phyloP scores from a whole-genome alignment of 2,113 vertebrate species.

The Phoenicopterus ruber region DNA sequence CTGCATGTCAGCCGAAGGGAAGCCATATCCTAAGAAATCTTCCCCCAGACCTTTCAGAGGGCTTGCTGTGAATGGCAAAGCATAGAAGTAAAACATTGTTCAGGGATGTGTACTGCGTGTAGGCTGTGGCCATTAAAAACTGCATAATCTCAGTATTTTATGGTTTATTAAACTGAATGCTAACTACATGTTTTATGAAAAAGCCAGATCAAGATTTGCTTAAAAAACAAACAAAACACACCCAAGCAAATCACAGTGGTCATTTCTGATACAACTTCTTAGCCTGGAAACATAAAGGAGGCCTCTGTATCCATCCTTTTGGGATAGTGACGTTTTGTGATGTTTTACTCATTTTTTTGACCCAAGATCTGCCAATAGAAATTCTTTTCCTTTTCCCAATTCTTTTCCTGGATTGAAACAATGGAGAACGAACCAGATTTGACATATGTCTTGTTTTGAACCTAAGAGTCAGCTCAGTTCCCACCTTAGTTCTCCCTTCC shows the following conservation, averaged over 20 bases:
- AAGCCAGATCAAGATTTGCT: neutral
- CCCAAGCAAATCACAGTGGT: neutral
- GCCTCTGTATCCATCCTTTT: neutral
- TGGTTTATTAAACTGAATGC: neutral
- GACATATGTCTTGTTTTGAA: neutral
- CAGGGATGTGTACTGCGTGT: neutral
- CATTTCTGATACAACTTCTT: neutral
- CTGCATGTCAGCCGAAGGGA: neutral
- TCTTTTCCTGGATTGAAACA: neutral
- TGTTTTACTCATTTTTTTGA: neutral
- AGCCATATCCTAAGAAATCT: neutral
- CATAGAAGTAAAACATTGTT: neutral
- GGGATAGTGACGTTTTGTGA: neutral
- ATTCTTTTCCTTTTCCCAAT: neutral
- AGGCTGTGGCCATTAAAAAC: neutral
- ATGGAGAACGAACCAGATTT: neutral
- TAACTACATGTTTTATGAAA: neutral
- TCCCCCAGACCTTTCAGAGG: neutral
- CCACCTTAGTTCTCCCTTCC: neutral
- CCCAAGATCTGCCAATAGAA: neutral
- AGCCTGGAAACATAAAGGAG: neutral
- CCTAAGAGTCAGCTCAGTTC: neutral
- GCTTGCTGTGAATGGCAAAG: neutral
- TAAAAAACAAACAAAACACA: neutral
- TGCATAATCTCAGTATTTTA: neutral